phyloP scores from a whole-genome alignment of 2,113 vertebrate genomes.

The Rhinoptilus africanus region DNA sequence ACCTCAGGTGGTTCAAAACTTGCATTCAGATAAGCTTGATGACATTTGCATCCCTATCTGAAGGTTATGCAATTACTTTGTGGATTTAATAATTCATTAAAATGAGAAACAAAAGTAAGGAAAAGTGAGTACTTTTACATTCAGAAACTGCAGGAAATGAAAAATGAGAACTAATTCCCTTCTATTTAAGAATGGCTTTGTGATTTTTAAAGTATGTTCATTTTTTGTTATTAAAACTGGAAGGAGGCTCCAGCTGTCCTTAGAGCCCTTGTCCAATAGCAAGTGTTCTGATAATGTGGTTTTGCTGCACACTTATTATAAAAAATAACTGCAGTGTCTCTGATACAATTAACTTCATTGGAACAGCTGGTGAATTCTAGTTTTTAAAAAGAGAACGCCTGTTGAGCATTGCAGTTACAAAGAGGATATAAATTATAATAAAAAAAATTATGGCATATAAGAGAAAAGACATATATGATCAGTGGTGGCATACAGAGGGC shows the following conservation, averaged over 20 bases:
- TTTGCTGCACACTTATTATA: background rate
- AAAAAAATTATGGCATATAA: background rate
- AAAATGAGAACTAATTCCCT: background rate
- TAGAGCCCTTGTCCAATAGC: background rate
- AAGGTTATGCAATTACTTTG: background rate
- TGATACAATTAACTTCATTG: background rate
- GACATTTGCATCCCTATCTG: background rate
- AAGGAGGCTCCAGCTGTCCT: background rate
- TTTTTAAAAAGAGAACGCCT: background rate
- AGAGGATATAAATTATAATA: background rate
- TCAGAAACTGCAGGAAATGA: background rate
- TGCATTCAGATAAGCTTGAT: background rate
- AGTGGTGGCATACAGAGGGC: background rate
- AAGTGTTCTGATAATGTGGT: background rate
- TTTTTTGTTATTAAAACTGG: constrained; percentile 24
- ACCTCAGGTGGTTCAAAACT: background rate
- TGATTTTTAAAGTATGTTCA: background rate
- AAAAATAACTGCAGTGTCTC: background rate
- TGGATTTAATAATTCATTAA: background rate
- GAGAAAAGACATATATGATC: background rate
- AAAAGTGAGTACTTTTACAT: background rate
- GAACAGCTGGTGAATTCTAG: background rate
- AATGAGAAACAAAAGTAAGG: background rate
- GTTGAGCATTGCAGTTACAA: background rate
- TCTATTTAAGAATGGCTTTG: background rate